These are phyloP conservation scores for Globicephala melas DNA, from an alignment of 2,113 vertebrate genomes.

Conservation along the genomic window DNA sequence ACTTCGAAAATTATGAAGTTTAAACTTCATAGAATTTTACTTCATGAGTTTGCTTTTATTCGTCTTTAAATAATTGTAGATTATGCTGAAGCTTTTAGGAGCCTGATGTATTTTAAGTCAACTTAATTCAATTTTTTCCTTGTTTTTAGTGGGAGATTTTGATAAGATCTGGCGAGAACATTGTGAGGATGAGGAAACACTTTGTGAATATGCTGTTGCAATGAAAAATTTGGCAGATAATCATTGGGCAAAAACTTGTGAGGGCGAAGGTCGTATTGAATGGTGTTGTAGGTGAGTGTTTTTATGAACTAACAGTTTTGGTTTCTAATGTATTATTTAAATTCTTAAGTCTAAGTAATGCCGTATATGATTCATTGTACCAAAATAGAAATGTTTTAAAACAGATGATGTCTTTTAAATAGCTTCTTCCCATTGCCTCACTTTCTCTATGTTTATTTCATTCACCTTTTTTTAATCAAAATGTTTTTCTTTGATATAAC, in stretches of 20 bases:
- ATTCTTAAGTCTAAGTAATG: neutral
- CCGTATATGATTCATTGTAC: neutral
- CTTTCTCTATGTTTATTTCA: neutral
- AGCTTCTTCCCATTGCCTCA: neutral
- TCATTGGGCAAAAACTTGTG: slow-evolving; percentile 95
- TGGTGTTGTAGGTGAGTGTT: slow-evolving; percentile 96
- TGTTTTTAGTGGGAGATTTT: slow-evolving; percentile 94
- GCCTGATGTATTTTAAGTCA: slow-evolving; percentile 5
- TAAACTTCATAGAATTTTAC: neutral
- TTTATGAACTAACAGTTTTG: neutral
- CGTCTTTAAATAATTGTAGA: slow-evolving; percentile 18
- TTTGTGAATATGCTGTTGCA: slow-evolving; percentile 97
- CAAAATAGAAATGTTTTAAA: neutral
- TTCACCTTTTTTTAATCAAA: slow-evolving; percentile 14
- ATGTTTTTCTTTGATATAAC: neutral
- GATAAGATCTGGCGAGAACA: slow-evolving; percentile 99
- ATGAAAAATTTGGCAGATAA: slow-evolving; percentile 99
- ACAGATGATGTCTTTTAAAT: slow-evolving; percentile 25
- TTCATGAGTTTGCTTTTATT: slow-evolving; percentile 12
- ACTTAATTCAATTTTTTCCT: slow-evolving; percentile 64
- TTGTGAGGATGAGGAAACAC: slow-evolving; percentile 96
- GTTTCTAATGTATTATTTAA: neutral
- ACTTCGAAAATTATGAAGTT: neutral
- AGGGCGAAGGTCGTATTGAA: slow-evolving; percentile 97
- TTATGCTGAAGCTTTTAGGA: slow-evolving; percentile 16